Percentiles rank a stretch among this genome's conserved stretches.
Conservation (phyloP, 2,797 vertebrate species). For the Clarias pachynema region DNA sequence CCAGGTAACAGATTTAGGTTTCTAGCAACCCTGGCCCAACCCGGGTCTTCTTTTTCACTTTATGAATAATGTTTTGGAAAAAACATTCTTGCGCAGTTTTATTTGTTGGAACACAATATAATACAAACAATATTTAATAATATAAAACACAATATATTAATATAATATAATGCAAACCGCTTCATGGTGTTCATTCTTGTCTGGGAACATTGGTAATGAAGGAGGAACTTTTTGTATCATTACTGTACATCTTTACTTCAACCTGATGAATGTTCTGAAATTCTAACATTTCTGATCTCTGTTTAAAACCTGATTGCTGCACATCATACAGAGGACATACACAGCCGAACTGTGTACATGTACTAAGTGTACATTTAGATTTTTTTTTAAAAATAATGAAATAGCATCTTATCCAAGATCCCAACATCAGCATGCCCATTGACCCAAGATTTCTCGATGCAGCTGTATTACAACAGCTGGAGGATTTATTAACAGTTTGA, state of each 20-base stretch:
- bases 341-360: background rate
- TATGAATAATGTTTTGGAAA: background rate
- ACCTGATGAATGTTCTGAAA: too few relatives aligned
- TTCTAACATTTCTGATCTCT: background rate
- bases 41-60: background rate
- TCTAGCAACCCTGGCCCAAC: background rate
- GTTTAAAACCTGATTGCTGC: background rate
- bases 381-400: background rate
- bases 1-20: constrained; percentile 3
- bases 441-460: constrained; percentile 7
- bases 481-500: constrained; percentile 46
- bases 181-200: background rate
- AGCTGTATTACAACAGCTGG: constrained; percentile 6
- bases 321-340: background rate
- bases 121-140: too few relatives aligned
- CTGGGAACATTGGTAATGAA: background rate
- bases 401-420: background rate
- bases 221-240: background rate
- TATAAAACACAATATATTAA: too few relatives aligned
- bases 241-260: background rate
- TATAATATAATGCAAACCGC: background rate
- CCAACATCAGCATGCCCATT: background rate
- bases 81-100: background rate
- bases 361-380: background rate
- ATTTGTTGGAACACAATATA: background rate